Conservation (phyloP, 2,797 vertebrate species). For the Enteromius mattozi region DNA sequence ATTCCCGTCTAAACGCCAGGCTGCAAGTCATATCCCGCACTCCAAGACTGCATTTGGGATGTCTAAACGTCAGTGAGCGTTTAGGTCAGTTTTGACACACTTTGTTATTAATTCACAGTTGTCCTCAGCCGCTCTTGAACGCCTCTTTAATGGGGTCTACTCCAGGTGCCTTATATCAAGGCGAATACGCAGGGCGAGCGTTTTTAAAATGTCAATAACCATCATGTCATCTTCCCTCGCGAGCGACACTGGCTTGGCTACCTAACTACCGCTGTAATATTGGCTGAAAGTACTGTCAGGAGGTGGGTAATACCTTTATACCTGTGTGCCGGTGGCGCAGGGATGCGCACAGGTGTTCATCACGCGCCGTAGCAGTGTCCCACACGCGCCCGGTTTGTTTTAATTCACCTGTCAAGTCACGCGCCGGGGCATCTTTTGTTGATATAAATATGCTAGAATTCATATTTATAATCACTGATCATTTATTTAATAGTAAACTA, state of each 20-base stretch:
- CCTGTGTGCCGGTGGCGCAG: conserved; percentile 23
- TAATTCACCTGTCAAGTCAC: conserved; percentile 61
- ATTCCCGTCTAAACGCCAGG: background rate
- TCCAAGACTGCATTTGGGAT: conserved; percentile 36
- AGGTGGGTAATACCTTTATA: background rate
- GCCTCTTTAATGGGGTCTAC: conserved; percentile 67
- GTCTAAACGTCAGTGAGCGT: conserved; percentile 72
- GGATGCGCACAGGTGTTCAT: conserved; percentile 55
- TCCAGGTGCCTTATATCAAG: conserved; percentile 70
- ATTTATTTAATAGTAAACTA: background rate
- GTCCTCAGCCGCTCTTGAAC: conserved; percentile 69
- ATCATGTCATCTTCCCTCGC: conserved; percentile 65
- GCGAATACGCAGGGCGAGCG: conserved; percentile 67
- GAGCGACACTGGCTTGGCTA: background rate
- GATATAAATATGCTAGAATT: background rate
- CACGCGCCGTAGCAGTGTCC: conserved; percentile 39
- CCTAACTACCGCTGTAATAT: background rate
- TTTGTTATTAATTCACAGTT: conserved; percentile 76
- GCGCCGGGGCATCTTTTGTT: conserved; percentile 34
- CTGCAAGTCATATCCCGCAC: background rate
- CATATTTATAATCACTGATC: background rate
- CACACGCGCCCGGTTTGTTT: conserved; percentile 50
- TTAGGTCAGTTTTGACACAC: conserved; percentile 77
- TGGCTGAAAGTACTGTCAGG: background rate
- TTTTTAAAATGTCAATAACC: conserved; percentile 79